Conservation (phyloP, 2,888 invertebrate species). For the Antheraea assamensis region DNA sequence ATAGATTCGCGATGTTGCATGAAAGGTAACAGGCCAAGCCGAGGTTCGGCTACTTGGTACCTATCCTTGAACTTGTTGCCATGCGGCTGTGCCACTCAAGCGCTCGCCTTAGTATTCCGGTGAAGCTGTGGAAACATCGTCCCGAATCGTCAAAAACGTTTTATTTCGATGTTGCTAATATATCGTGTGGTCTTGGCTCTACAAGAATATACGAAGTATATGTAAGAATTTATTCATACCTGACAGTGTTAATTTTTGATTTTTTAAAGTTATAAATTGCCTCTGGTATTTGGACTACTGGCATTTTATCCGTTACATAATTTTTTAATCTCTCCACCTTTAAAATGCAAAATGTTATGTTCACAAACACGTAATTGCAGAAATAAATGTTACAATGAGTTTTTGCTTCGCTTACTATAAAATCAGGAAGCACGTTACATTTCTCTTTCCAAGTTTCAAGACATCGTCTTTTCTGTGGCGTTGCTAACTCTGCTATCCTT, state of each 20-base stretch:
- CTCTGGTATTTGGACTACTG: conserved; percentile 58
- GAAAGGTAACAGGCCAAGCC: too few species aligned
- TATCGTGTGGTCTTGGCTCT: not conserved
- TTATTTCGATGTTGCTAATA: not conserved
- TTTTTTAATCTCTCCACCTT: conserved; percentile 64
- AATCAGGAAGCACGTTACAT: conserved; percentile 51
- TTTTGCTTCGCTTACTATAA: conserved; percentile 51
- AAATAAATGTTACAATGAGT: not conserved
- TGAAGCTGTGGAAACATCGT: too few species aligned
- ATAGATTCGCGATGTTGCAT: too few species aligned
- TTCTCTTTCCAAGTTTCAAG: conserved; percentile 66
- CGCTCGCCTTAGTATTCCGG: too few species aligned
- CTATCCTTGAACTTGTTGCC: too few species aligned
- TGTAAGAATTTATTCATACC: not conserved
- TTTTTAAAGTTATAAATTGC: conserved; percentile 61
- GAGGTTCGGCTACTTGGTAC: too few species aligned
- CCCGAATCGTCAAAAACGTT: not conserved
- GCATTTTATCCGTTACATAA: conserved; percentile 57
- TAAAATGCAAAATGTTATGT: conserved; percentile 16
- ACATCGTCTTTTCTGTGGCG: conserved; percentile 67
- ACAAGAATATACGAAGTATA: not conserved
- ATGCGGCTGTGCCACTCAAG: too few species aligned
- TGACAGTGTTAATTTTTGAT: not conserved
- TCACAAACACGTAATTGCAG: not conserved
- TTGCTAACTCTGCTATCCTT: conserved; percentile 64